A percentile compares a stretch with the other conserved stretches of the same genome.
Evolutionary conservation across 2,888 invertebrate species (phyloP).

Genomic region (Amphiduros pacificus): DNA sequence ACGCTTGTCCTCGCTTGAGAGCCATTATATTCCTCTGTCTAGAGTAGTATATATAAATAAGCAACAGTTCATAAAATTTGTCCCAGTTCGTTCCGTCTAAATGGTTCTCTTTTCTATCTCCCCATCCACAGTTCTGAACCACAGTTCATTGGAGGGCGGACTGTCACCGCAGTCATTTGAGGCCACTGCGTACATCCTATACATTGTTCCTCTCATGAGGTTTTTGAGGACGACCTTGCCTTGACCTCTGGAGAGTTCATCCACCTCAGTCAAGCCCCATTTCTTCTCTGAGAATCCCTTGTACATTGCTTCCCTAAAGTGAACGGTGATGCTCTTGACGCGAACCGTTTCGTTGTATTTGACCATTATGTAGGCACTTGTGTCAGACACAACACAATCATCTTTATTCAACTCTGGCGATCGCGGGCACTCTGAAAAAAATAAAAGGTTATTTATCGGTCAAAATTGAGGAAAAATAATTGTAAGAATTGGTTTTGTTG

Average conservation of each 20-base stretch:
- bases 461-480: too few species aligned
- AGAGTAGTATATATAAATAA: too few species aligned
- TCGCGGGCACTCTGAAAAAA: conserved; percentile 23
- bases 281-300: conserved; percentile 28
- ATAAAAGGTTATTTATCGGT: not conserved
- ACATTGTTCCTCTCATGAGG: conserved; percentile 24
- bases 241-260: conserved; percentile 13
- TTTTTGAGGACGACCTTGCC: conserved; percentile 8
- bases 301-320: conserved; percentile 25
- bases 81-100: too few species aligned
- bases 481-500: too few species aligned
- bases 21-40: too few species aligned
- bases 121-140: conserved; percentile 25
- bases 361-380: conserved; percentile 20
- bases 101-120: conserved; percentile 25
- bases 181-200: conserved; percentile 21
- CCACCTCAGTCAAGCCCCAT: conserved; percentile 14
- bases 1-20: too few species aligned
- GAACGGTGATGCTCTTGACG: conserved; percentile 16
- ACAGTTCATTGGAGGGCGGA: conserved; percentile 24
- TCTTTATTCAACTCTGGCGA: conserved; percentile 14
- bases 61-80: too few species aligned
- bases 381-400: conserved; percentile 23
- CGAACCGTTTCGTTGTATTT: conserved; percentile 24
- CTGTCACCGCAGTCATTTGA: conserved; percentile 26